Conservation (phyloP, 2,113 vertebrate species). For the Tympanuchus pallidicinctus region DNA sequence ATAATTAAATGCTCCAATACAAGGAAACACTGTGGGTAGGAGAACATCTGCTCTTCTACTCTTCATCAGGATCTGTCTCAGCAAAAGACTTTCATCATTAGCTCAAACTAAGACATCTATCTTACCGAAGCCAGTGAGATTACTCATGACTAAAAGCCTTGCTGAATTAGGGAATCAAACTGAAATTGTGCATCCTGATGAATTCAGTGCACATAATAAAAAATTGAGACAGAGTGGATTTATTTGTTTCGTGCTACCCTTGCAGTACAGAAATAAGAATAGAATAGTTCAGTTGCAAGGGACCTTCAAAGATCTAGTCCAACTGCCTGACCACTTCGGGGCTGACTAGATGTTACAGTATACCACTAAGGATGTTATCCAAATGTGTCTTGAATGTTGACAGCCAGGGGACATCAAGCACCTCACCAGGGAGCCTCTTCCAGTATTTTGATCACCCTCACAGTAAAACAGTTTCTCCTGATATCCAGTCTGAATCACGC, state of each 20-base stretch:
- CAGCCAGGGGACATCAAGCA: background rate
- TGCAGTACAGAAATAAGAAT: background rate
- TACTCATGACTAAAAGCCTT: background rate
- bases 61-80: constrained; percentile 34
- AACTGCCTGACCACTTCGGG: background rate
- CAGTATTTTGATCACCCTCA: background rate
- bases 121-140: background rate
- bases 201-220: background rate
- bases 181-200: background rate
- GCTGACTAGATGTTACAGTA: background rate
- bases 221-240: background rate
- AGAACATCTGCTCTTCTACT: background rate
- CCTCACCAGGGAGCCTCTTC: background rate
- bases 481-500: background rate
- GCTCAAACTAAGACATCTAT: background rate
- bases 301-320: background rate
- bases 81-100: background rate
- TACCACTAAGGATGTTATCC: background rate
- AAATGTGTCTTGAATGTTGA: background rate
- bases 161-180: background rate
- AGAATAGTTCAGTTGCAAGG: background rate
- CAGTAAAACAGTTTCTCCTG: background rate
- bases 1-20: background rate
- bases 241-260: background rate
- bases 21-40: background rate